Percentiles rank a stretch among this genome's conserved stretches.
phyloP scores from a whole-genome alignment of 2,888 invertebrate genomes.

The Tridacna gigas region DNA sequence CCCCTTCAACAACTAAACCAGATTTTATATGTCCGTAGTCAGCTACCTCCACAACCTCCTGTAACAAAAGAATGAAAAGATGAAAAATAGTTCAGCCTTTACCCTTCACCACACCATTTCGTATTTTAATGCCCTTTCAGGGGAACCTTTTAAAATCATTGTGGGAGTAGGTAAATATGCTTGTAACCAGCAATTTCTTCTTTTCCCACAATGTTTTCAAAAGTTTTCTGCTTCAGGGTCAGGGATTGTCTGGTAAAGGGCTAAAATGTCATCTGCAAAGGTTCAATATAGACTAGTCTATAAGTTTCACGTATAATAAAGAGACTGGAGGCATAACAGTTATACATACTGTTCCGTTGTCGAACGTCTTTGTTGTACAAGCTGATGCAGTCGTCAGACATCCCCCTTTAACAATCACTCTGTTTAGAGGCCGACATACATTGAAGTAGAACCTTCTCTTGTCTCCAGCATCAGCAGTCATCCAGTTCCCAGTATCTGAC shows the following conservation, averaged over 20 bases:
- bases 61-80: background rate
- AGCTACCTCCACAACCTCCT: constrained; percentile 69
- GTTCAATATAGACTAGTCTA: too few species aligned
- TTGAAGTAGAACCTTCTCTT: constrained; percentile 78
- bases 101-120: too few species aligned
- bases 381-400: constrained; percentile 73
- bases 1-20: constrained; percentile 57
- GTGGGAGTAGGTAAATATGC: too few species aligned
- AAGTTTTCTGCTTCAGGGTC: background rate
- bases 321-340: too few species aligned
- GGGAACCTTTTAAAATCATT: too few species aligned
- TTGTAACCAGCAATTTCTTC: background rate
- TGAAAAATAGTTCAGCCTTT: background rate
- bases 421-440: constrained; percentile 76
- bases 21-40: constrained; percentile 70
- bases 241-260: constrained; percentile 1
- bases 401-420: constrained; percentile 59
- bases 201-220: constrained; percentile 9
- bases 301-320: too few species aligned
- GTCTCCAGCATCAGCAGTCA: constrained; percentile 51
- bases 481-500: constrained; percentile 72
- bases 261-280: background rate
- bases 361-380: constrained; percentile 68
- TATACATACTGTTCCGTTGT: constrained; percentile 5
- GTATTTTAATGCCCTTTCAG: too few species aligned